Base-by-base conservation (phyloP, 2,113 vertebrate species). In the Ariopsis seemanni region DNA sequence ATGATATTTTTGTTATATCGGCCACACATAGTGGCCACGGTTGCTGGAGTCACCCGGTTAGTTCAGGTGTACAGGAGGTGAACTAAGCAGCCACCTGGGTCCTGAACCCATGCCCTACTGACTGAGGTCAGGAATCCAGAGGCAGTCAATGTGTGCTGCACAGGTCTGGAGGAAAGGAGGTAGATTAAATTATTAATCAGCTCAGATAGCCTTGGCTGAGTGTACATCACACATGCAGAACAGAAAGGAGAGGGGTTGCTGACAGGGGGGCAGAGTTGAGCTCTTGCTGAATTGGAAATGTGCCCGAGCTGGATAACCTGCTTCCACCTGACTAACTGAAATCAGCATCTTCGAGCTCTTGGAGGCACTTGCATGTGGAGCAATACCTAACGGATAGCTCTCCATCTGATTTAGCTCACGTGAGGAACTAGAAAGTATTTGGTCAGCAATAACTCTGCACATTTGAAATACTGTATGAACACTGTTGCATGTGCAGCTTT, bases 131-230 rank as follows among this genome's bases (percentile, higher is more conserved):
- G 85, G 42, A 53, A 75, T 77, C 48, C 25, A 74, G 86, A 83
- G 83, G 60, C 18, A 5, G 74, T n/a, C 20, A 27, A 71, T 11
- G 34, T 18, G 78, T 72, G 25, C 74, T 57, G 71, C n/a, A n/a
- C 57, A 60, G 78, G 80, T 87, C 83, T 83, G 62, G 57, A 4
- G 22, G 83, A 72, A 53, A 82, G 52, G 63, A 55, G 82, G 30
- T 25, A 5, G 79, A 67, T 83, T 91, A 62, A 91, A 89, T 91
- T 83, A 91, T 91, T 89, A 62, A 85, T 72, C 52, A 91, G 82
- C 71, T 85, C 72, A 48, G 81, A 22, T 30, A 30, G 67, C 69
- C 63, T 27, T 71, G 67, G 34, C 67, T 27, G 79, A 15, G 22
- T 42, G 57, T 82, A 62, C 48, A 85, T 52, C 69, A 42, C 48